These are phyloP conservation scores for Diaphora mendica DNA, from an alignment of 2,888 invertebrate species.

Conservation along the genomic window DNA sequence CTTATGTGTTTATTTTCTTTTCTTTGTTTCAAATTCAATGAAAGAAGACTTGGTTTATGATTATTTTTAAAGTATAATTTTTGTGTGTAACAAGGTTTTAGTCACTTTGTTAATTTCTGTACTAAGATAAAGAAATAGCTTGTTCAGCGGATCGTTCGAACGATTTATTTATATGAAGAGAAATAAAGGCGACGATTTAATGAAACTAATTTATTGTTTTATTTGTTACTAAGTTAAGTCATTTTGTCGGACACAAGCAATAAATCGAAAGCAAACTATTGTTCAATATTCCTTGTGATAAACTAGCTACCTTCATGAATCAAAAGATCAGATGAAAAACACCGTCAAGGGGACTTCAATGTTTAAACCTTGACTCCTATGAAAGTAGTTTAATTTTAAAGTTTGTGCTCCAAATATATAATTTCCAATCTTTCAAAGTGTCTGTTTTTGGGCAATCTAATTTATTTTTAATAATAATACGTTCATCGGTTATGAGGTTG, in stretches of 20 bases:
- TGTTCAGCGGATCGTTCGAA: conserved; percentile 66
- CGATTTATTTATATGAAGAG: conserved; percentile 80
- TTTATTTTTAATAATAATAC: no score
- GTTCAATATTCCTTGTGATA: no score
- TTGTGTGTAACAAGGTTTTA: conserved; percentile 65
- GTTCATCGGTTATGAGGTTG: no score
- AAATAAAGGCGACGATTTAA: conserved; percentile 79
- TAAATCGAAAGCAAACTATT: not conserved
- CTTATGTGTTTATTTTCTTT: conserved; percentile 5
- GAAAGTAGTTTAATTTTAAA: no score
- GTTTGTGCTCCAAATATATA: no score
- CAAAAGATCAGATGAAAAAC: no score
- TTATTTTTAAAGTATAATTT: conserved; percentile 61
- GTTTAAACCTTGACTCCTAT: no score
- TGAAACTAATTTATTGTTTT: conserved; percentile 68
- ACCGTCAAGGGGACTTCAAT: no score
- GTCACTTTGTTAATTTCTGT: conserved; percentile 76
- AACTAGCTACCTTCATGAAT: no score
- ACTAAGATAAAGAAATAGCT: conserved; percentile 71
- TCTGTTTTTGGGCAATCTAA: not conserved
- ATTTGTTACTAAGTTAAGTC: conserved; percentile 34
- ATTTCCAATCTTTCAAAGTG: not conserved
- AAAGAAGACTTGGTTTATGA: conserved; percentile 51
- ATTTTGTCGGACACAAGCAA: not conserved
- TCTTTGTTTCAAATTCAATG: conserved; percentile 16